phyloP scores from a whole-genome alignment of 2,797 vertebrate genomes.

The Triplophysa yarkandensis region DNA sequence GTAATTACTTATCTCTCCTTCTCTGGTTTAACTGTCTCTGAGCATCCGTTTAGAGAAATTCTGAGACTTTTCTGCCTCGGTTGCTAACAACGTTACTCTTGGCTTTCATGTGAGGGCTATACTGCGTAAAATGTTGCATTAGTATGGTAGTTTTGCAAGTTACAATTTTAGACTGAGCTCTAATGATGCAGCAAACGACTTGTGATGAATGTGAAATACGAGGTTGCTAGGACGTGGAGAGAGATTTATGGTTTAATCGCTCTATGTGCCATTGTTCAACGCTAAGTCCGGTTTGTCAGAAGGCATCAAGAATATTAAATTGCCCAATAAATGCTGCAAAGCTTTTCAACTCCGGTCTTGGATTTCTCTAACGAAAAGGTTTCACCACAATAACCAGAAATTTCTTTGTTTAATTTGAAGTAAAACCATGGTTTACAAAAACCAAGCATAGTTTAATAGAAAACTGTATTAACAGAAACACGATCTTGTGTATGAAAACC shows the following conservation, averaged over 20 bases:
- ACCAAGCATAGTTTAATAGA: too few relatives aligned
- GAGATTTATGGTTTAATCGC: constrained; percentile 1
- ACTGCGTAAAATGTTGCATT: constrained; percentile 31
- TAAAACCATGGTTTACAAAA: too few relatives aligned
- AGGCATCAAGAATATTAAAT: background rate
- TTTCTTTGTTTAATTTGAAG: too few relatives aligned
- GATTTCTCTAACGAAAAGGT: too few relatives aligned
- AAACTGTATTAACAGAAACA: too few relatives aligned
- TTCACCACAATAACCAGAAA: too few relatives aligned
- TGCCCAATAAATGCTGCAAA: background rate
- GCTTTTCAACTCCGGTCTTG: background rate
- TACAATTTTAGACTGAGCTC: constrained; percentile 9
- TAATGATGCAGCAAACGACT: constrained; percentile 20
- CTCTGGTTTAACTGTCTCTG: constrained; percentile 18
- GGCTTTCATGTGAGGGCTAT: background rate
- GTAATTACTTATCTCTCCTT: constrained; percentile 30
- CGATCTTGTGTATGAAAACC: too few relatives aligned
- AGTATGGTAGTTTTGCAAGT: constrained; percentile 19
- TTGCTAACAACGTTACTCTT: background rate
- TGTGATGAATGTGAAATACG: constrained; percentile 7
- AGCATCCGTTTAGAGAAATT: background rate
- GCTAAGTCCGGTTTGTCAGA: background rate
- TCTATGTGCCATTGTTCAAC: constrained; percentile 24
- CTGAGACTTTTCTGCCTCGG: background rate
- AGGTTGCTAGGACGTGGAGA: background rate